Percentiles rank a stretch among this genome's conserved stretches.
Conservation (phyloP, 2,888 invertebrate species). For the Lepidocyrtinus sp. region DNA sequence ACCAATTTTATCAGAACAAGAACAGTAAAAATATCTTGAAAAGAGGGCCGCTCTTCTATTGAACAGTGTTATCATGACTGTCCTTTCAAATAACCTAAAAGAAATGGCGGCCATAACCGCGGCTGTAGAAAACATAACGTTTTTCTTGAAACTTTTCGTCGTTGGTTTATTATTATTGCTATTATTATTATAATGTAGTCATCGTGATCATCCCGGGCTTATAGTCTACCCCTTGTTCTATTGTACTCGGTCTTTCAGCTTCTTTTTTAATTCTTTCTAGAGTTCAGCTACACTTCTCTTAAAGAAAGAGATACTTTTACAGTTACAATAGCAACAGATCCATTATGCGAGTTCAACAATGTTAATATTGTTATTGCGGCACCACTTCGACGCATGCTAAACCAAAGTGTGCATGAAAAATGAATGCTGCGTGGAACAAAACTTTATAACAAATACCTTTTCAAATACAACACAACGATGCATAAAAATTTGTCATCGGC, state of each 20-base stretch:
- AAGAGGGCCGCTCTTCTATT: background rate
- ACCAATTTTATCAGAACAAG: conserved; percentile 6
- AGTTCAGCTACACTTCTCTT: background rate
- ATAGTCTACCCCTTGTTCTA: background rate
- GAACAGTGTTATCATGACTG: background rate
- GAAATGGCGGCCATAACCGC: conserved; percentile 1
- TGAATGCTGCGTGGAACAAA: too few relatives aligned
- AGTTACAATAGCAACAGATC: conserved; percentile 15
- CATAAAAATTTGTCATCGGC: too few relatives aligned
- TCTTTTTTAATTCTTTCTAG: background rate
- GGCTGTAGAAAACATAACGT: background rate
- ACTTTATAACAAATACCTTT: too few relatives aligned
- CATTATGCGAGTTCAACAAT: conserved; percentile 9
- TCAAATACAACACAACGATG: too few relatives aligned
- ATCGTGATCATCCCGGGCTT: conserved; percentile 15
- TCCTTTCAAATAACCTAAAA: background rate
- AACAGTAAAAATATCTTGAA: too few relatives aligned
- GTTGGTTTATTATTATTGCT: conserved; percentile 14
- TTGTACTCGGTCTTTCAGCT: background rate
- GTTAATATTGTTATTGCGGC: conserved; percentile 12
- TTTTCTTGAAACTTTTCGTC: background rate
- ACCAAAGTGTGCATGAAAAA: too few relatives aligned
- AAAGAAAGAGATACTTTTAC: background rate
- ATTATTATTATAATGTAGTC: conserved; percentile 20
- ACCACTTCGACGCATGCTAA: too few relatives aligned